Evolutionary conservation across 2,113 vertebrate genomes (phyloP).

Genomic region (Patagioenas fasciata): DNA sequence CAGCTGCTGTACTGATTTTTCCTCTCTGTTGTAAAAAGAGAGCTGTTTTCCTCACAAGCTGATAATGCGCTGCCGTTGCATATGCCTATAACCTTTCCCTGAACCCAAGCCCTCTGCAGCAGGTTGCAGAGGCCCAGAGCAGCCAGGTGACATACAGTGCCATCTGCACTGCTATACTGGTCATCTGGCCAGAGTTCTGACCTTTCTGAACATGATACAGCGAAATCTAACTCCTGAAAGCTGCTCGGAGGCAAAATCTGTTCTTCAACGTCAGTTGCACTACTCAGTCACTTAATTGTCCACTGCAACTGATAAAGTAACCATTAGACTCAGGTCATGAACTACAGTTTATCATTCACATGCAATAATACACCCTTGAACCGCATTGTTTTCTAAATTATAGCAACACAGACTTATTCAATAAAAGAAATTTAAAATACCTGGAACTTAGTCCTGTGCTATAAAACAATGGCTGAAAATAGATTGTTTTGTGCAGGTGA

Average conservation of each 20-base stretch:
- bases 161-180: conserved; percentile 80
- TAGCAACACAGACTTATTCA: neutral
- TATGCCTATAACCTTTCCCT: conserved; percentile 76
- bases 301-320: conserved; percentile 75
- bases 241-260: conserved; percentile 82
- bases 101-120: conserved; percentile 76
- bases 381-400: conserved; percentile 25
- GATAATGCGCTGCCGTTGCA: conserved; percentile 31
- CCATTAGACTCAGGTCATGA: conserved; percentile 79
- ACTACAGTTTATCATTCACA: conserved; percentile 65
- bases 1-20: conserved; percentile 2
- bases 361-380: conserved; percentile 49
- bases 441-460: neutral
- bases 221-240: conserved; percentile 82
- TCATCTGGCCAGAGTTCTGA: conserved; percentile 82
- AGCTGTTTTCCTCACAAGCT: conserved; percentile 2
- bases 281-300: conserved; percentile 76
- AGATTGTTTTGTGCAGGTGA: neutral
- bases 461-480: neutral
- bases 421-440: conserved; percentile 12
- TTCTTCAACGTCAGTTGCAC: conserved; percentile 77
- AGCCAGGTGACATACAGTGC: conserved; percentile 76
- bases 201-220: conserved; percentile 83
- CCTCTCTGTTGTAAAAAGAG: neutral
- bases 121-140: conserved; percentile 75